Evolutionary conservation across 2,113 vertebrate genomes (phyloP).

Genomic region (Clupea harengus): DNA sequence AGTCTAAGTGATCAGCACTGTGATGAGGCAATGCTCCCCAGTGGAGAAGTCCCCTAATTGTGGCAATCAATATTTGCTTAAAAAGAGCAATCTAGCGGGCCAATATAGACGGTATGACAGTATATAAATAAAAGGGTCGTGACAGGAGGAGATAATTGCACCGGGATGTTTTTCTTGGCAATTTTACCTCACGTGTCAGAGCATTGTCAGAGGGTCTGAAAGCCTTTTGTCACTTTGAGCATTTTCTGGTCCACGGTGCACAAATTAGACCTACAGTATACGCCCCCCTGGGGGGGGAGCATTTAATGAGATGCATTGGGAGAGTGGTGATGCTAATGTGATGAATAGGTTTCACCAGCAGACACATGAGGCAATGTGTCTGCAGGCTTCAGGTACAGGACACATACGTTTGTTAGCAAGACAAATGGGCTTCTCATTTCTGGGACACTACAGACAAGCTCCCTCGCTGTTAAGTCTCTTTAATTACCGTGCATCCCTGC

Average conservation of each 20-base stretch:
- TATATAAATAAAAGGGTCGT: background rate
- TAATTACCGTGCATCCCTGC: background rate
- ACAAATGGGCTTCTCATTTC: background rate
- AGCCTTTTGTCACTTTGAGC: conserved; percentile 21
- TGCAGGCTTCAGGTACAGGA: background rate
- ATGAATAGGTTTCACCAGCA: conserved; percentile 20
- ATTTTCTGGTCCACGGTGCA: conserved; percentile 6
- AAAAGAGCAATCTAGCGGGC: background rate
- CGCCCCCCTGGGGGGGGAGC: conserved; percentile 7
- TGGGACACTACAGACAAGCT: background rate
- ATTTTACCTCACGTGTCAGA: conserved; percentile 25
- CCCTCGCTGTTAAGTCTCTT: background rate
- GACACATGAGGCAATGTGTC: conserved; percentile 15
- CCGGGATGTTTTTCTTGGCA: background rate
- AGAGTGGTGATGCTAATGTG: conserved; percentile 30
- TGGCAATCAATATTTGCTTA: background rate
- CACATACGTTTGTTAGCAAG: background rate
- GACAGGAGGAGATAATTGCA: background rate
- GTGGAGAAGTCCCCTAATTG: background rate
- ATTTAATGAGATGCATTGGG: conserved; percentile 28
- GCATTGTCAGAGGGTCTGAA: background rate
- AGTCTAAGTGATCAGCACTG: background rate
- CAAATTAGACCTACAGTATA: conserved; percentile 27
- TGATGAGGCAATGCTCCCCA: background rate
- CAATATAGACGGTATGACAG: background rate